Evolutionary conservation across 2,113 vertebrate species (phyloP), one percentile per base, ranked within the genome.

Genomic region (Cyanistes caeruleus): DNA sequence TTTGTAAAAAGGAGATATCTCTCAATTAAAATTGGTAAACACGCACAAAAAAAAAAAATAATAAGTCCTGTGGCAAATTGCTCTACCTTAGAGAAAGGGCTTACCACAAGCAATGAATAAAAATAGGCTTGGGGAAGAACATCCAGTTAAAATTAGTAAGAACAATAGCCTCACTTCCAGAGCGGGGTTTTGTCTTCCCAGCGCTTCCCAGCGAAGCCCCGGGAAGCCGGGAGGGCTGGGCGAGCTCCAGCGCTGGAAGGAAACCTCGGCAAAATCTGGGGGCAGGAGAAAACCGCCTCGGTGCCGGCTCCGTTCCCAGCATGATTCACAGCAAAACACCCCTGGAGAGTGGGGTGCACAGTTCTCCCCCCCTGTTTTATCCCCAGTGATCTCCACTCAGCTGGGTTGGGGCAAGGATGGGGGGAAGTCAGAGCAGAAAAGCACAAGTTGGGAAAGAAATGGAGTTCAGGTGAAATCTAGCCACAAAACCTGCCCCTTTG

Each of bases 141-240:
- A 95, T 63, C 55, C 52, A 96, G 96, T 92, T 96, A 96, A 96
- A 97, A 96, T 97, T 96, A 95, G 96, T 94, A 95, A 90, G 90
- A 97, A 96, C 84, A 96, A 97, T 92, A 95, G 90, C 76, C n/a
- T 90, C 49, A 86, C 80, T 94, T 96, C 88, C 90, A 95, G 95
- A 95, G 90, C 68, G 5, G 90, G 86, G 86, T 94, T 95, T 96
- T 95, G 94, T 96, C 94, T 96, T 89, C 93, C 59, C 89, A 84
- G 64, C 46, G 43, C 79, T 95, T 96, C 84, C 90, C 94, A 95
- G 81, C 6, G 80, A 43, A 95, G 84, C 95, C 93, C 89, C 64
- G n/a, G 94, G 94, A 96, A 89, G 90, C 76, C 48, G 5, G 89
- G 69, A 96, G 94, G 52, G 79, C 84, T 92, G 91, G 95, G 93